Base-by-base conservation (phyloP, 1,140 invertebrate genomes). In the Tribolium castaneum region DNA sequence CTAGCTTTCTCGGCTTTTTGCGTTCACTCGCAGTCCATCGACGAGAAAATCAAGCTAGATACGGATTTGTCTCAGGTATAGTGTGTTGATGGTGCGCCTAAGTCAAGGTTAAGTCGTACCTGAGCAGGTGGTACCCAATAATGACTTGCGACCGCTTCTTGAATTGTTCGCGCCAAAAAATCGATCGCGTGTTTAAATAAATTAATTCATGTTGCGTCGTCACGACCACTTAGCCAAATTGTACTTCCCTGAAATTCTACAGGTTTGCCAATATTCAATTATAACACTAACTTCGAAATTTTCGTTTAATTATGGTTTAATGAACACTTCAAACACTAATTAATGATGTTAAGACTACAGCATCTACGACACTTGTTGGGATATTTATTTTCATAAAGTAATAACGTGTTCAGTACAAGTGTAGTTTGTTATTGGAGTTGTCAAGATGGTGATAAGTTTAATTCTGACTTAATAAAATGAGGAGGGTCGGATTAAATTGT, bases 11-110 rank as follows among this genome's bases (percentile, higher is more conserved):
- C n/a, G 7, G 3, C 7, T 45, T 9, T 45, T 45, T 45, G n/a
- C 39, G 39, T n/a, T 3, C 39, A 1, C 6, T 10, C 19, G 12
- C 70, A 75, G 30, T 75, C 79, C 51, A 76, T 83, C 14, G 80
- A 81, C 39, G 86, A 87, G 75, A 88, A 86, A 82, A 84, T 88
- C 70, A 83, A 84, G 74, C 83, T 84, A 79, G 87, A 88, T 86
- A 77, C 86, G 75, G 87, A 88, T 81, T 85, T 88, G 80, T 88
- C 87, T 80, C 84, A 88, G 87, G 87, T 88, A 84, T 85, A 35
- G 76, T 77, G 71, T 77, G 73, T 75, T 59, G 25, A 70, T 77
- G 35, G 49, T 14, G 14, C 35, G 12, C 16, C 19, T 77, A 25
- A 14, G 71, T 72, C 76, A 77, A 77, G 76, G 76, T 77, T 71